Conservation (phyloP, 1,140 invertebrate genomes). For the Musca vetustissima region DNA sequence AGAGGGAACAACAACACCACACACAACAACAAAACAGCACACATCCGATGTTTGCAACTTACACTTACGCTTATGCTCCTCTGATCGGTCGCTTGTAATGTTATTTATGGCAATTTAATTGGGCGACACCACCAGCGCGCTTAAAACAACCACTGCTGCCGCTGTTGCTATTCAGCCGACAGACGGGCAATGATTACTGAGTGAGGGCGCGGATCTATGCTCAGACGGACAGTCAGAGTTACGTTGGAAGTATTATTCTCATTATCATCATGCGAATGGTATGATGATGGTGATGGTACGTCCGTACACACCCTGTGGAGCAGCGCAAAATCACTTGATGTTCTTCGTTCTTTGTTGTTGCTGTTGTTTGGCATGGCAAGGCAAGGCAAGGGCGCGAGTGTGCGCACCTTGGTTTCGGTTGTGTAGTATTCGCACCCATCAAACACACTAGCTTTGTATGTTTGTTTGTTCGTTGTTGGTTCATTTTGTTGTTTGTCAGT, state of each 20-base stretch:
- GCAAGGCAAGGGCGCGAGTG: no score
- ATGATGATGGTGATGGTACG: no score
- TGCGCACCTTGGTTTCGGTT: no score
- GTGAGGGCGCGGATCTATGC: no score
- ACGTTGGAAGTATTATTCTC: no score
- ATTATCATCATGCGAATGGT: no score
- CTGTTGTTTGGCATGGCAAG: no score
- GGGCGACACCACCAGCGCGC: conserved; percentile 16
- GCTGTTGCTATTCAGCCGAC: no score
- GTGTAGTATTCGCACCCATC: neutral
- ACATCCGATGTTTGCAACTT: conserved; percentile 6
- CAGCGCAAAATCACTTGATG: conserved; percentile 14
- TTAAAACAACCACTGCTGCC: neutral
- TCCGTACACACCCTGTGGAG: conserved; percentile 2
- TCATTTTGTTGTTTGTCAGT: conserved; percentile 17
- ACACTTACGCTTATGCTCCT: neutral
- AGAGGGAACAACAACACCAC: neutral
- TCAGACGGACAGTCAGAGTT: no score
- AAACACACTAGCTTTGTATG: neutral
- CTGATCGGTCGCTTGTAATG: neutral
- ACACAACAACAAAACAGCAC: neutral
- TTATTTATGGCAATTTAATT: conserved; percentile 25
- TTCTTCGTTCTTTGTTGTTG: no score
- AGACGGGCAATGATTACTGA: no score
- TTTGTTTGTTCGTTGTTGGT: neutral